Base-by-base conservation (phyloP, 2,113 vertebrate species). In the Leptobrachium leishanense region DNA sequence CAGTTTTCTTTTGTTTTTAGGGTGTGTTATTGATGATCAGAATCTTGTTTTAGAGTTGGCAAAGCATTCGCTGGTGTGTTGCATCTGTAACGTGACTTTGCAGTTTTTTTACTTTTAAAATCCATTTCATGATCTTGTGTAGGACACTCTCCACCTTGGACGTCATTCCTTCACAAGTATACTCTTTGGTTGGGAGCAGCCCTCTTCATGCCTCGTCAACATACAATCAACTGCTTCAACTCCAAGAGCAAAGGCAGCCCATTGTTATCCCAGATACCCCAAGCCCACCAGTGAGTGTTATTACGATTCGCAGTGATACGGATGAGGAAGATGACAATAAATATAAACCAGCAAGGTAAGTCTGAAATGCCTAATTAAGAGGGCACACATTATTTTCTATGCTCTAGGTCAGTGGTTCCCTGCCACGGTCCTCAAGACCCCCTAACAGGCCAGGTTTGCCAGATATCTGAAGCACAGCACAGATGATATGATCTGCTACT, bases 191-290 rank as follows among this genome's bases (percentile, higher is more conserved):
- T 6, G 94, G 95, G 75, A 95, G 88, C 87, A 95, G 93, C 64
- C 93, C 93, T 40, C 87, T 94, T 54, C 91, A 90, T 41, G 87
- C 88, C 76, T 89, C 94, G 13, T 92, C 93, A n/a, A 89, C 94
- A 1, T 89, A 90, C 75, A 93, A 88, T 0, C 91, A 95, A 15
- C 90, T 95, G 11, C 83, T 92, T 42, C 94, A 94, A 0, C 88
- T 85, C 65, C 92, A 93, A 82, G 91, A 93, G 77, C 93, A 93
- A 85, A 92, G 92, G 71, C 97, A 98, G 90, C 96, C 97, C 62
- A 99, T 99, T 71, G 82, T 99, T 78, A 99, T 99, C 90, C 97
- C 96, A 0, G 97, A 99, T 88, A 99, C 97, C 0, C 97, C 97
- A 0, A 99, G 97, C 85, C 97, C 97, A 0, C 95, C 96, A 0